Base-by-base conservation (phyloP, 2,797 vertebrate species). In the Phataginus tricuspis region DNA sequence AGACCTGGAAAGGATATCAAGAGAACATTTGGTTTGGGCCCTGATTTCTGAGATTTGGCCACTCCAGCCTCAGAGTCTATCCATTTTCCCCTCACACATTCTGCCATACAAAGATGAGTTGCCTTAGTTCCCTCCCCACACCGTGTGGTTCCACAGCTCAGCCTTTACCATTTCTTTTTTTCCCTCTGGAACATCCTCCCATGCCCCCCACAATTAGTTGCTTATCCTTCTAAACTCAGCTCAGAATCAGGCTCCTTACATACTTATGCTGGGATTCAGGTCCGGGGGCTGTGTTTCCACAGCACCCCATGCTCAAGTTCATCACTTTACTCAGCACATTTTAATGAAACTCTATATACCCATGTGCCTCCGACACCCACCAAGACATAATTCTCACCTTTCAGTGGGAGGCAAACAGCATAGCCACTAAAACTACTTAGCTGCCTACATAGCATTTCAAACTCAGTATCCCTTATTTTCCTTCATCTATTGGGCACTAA, bases 291-390 rank as follows among this genome's bases (percentile, higher is more conserved):
- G 66, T 90, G 88, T 96, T 97, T 95, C 91, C 78, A 72, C 49
- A 72, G 49, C 74, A 64, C 91, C 49, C n/a, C 29, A 5, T 2
- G 21, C 80, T 86, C 27, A 86, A 90, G 74, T 61, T 92, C 71
- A 86, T 45, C 94, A 82, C 85, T 94, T 93, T 75, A 42, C 75
- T 95, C 92, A 75, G 63, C 90, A 94, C 92, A 66, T 88, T 69
- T 79, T 84, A 96, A 89, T 63, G 90, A 66, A 94, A 83, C 23
- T 93, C 92, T 94, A 71, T 91, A 94, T 96, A 89, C 74, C 64
- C 90, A 88, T 75, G 61, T 59, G 23, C 90, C 69, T 96, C 86
- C 96, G 75, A 91, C 88, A 29, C 21, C 37, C 88, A 29, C 21
- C 42, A 25, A 57, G 45, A 93, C 9, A 69, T 6, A 68, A 94